phyloP scores from a whole-genome alignment of 1,140 invertebrate genomes.

The Cataglyphis hispanica region DNA sequence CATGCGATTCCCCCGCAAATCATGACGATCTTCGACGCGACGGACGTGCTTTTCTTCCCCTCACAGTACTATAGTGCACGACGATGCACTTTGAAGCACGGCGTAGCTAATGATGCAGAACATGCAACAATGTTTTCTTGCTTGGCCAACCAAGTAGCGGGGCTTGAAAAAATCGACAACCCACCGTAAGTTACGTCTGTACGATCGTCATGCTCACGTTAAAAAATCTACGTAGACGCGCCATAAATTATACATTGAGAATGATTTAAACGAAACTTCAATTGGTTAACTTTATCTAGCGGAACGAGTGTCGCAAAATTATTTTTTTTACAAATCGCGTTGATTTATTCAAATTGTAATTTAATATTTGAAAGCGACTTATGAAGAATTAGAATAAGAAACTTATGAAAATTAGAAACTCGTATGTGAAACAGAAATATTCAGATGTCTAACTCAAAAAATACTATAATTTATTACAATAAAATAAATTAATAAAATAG shows the following conservation, averaged over 20 bases:
- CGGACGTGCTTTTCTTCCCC: slow-evolving; percentile 41
- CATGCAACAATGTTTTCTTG: slow-evolving; percentile 61
- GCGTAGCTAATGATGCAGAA: slow-evolving; percentile 62
- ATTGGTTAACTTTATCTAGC: slow-evolving; percentile 52
- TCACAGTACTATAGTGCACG: slow-evolving; percentile 17
- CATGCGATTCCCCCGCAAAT: slow-evolving; percentile 48
- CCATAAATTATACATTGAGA: slow-evolving; percentile 42
- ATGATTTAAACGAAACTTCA: slow-evolving; percentile 54
- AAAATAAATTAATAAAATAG: slow-evolving; percentile 23
- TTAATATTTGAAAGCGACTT: neutral
- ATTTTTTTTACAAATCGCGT: slow-evolving; percentile 12
- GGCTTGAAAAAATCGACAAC: slow-evolving; percentile 42
- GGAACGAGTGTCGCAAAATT: slow-evolving; percentile 45
- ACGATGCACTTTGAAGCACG: slow-evolving; percentile 37
- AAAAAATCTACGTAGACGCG: slow-evolving; percentile 47
- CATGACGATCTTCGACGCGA: slow-evolving; percentile 47
- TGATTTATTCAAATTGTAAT: slow-evolving; percentile 66
- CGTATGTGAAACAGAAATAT: neutral
- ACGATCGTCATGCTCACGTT: slow-evolving; percentile 27
- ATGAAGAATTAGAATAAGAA: neutral
- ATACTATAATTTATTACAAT: slow-evolving; percentile 4
- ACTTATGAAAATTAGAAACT: neutral
- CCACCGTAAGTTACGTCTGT: slow-evolving; percentile 61
- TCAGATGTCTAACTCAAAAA: neutral
- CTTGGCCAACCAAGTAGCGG: slow-evolving; percentile 36